Evolutionary conservation across 2,113 vertebrate species (phyloP).

Genomic region (Myocastor coypus): DNA sequence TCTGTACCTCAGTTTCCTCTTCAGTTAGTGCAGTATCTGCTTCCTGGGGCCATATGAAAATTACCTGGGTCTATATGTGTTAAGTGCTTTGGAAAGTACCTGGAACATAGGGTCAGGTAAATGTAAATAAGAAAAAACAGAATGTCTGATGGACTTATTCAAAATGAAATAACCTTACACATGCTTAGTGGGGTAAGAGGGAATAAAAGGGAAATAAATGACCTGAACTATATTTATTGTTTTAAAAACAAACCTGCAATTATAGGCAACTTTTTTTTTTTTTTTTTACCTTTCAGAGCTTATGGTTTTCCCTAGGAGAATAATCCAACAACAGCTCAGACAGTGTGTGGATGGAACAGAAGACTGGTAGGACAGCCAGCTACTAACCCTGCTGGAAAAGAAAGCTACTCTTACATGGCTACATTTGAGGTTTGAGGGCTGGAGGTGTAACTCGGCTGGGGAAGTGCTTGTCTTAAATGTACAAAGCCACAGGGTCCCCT

Average conservation of each 20-base stretch:
- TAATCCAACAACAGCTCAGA: neutral
- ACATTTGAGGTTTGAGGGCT: neutral
- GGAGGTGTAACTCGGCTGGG: neutral
- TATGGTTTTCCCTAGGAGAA: neutral
- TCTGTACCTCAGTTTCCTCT: neutral
- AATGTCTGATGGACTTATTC: neutral
- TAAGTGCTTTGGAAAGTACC: constrained; percentile 10
- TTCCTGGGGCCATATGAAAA: neutral
- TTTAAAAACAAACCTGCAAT: constrained; percentile 11
- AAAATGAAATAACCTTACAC: neutral
- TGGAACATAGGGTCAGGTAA: neutral
- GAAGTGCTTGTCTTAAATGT: neutral
- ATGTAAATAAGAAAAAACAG: neutral
- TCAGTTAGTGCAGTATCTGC: neutral
- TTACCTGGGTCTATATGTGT: neutral
- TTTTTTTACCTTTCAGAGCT: neutral
- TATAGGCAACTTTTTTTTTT: neutral
- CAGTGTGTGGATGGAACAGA: neutral
- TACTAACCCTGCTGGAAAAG: neutral
- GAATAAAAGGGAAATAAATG: neutral
- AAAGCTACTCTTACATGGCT: neutral
- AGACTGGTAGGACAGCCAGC: neutral
- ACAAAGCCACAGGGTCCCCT: neutral
- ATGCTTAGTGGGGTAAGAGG: neutral
- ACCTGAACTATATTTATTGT: neutral